Percentiles rank a stretch among this genome's conserved stretches.
phyloP scores from a whole-genome alignment of 2,888 invertebrate species.

The Ochropacha duplaris region DNA sequence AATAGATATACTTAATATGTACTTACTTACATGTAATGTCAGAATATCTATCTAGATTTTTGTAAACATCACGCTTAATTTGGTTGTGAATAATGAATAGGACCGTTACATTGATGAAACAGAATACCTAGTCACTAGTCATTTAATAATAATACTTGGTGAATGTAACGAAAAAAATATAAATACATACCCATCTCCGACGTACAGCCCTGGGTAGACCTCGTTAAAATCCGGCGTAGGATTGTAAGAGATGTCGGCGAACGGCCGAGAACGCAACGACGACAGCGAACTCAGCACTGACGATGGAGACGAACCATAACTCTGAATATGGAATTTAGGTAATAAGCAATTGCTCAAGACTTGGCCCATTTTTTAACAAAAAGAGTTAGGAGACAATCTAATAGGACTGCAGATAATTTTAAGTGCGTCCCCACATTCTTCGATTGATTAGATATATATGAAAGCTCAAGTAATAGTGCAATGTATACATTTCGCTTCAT shows the following conservation, averaged over 20 bases:
- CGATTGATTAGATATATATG: neutral
- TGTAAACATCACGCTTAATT: too few relatives aligned
- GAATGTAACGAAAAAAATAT: neutral
- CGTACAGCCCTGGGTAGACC: conserved; percentile 88
- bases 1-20: too few relatives aligned
- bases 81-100: too few relatives aligned
- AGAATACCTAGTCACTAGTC: too few relatives aligned
- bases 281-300: conserved; percentile 67
- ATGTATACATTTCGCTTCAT: neutral
- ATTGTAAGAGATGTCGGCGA: conserved; percentile 64
- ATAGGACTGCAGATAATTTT: neutral
- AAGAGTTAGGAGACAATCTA: neutral
- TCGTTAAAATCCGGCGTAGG: conserved; percentile 87
- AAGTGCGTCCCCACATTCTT: neutral
- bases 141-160: neutral
- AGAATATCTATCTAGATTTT: too few relatives aligned
- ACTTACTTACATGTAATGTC: too few relatives aligned
- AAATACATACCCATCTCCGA: conserved; percentile 88
- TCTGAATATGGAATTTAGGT: conserved; percentile 54
- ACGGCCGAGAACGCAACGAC: conserved; percentile 61
- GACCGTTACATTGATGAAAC: too few relatives aligned
- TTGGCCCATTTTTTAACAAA: conserved; percentile 46
- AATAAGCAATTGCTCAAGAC: conserved; percentile 48
- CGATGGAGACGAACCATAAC: conserved; percentile 64
- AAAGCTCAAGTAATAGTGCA: neutral